Percentiles rank a stretch among this genome's conserved stretches.
phyloP scores from a whole-genome alignment of 2,888 invertebrate genomes.

The Drosophila buzzatii region DNA sequence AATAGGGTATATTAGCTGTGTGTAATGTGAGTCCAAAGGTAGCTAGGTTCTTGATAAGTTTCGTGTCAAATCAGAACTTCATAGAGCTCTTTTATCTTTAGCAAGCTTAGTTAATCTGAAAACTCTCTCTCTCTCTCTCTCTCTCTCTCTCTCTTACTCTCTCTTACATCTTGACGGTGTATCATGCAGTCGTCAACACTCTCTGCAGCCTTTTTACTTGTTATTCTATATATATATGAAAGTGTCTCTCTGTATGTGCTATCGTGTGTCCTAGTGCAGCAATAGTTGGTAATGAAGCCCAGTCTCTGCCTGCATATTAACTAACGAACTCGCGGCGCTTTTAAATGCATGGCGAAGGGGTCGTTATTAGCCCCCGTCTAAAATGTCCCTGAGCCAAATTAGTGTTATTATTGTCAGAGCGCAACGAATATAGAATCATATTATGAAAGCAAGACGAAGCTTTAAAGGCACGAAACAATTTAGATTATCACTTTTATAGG shows the following conservation, averaged over 20 bases:
- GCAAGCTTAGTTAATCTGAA: too few species aligned
- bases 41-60: not conserved
- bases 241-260: not conserved
- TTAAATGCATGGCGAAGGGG: constrained; percentile 66
- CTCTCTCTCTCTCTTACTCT: too few species aligned
- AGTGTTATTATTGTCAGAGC: constrained; percentile 61
- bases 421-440: constrained; percentile 69
- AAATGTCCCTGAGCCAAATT: constrained; percentile 71
- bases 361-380: constrained; percentile 22
- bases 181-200: not conserved
- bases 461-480: not conserved
- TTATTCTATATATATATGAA: not conserved
- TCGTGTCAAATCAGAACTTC: not conserved
- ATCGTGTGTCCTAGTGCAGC: not conserved
- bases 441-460: not conserved
- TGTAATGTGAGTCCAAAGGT: not conserved
- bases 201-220: not conserved
- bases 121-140: too few species aligned
- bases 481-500: not conserved
- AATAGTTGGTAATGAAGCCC: constrained; percentile 71
- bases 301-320: constrained; percentile 77
- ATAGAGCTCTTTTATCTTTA: not conserved
- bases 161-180: not conserved
- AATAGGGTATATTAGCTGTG: not conserved
- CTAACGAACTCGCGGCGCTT: constrained; percentile 68